phyloP scores from a whole-genome alignment of 2,888 invertebrate genomes.

The Harmothoe impar region DNA sequence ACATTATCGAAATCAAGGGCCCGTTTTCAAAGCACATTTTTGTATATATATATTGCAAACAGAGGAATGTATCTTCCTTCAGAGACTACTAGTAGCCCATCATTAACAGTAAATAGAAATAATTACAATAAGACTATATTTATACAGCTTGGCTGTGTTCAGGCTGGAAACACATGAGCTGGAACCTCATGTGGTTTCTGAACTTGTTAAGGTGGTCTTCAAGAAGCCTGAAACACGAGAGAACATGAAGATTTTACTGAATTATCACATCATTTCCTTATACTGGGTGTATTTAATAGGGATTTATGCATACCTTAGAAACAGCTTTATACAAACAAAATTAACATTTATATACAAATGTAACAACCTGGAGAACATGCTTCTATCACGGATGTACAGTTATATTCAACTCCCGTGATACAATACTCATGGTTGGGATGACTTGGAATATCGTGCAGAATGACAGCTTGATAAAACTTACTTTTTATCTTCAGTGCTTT shows the following conservation, averaged over 20 bases:
- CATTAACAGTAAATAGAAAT: no score
- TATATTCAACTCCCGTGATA: not conserved
- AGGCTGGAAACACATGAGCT: constrained; percentile 82
- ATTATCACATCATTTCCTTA: no score
- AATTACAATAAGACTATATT: not conserved
- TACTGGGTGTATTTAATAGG: no score
- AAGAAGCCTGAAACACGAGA: constrained; percentile 75
- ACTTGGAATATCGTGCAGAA: no score
- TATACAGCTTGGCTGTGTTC: constrained; percentile 58
- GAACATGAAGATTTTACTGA: not conserved
- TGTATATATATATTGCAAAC: not conserved
- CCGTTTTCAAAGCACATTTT: no score
- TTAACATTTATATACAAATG: not conserved
- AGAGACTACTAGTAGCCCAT: no score
- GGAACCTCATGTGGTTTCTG: constrained; percentile 82
- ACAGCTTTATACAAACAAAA: not conserved
- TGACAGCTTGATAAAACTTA: constrained; percentile 73
- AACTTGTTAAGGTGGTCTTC: constrained; percentile 81
- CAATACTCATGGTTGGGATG: no score
- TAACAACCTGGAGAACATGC: not conserved
- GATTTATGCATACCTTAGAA: no score
- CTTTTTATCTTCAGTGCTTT: constrained; percentile 78
- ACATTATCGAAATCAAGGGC: no score
- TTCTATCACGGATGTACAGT: not conserved
- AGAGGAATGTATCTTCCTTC: no score